Conservation (phyloP, 2,888 invertebrate genomes). For the Brenthis daphne region DNA sequence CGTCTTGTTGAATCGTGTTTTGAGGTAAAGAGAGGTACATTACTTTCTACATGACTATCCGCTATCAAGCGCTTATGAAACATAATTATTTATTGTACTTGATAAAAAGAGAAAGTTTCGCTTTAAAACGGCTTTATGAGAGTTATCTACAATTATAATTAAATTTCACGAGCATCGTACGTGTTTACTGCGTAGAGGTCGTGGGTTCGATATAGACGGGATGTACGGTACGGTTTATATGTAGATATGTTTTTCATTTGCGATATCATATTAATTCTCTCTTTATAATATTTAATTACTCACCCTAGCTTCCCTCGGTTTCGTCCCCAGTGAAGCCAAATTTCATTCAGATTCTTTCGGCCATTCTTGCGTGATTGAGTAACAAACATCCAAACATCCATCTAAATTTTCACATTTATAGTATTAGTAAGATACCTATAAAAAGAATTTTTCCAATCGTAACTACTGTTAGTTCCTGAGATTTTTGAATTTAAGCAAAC, state of each 20-base stretch:
- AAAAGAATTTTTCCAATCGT: too few relatives aligned
- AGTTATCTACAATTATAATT: constrained; percentile 17
- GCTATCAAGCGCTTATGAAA: constrained; percentile 24
- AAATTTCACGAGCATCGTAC: constrained; percentile 9
- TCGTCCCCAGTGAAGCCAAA: too few relatives aligned
- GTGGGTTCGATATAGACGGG: constrained; percentile 3
- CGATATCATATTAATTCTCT: too few relatives aligned
- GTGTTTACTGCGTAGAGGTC: constrained; percentile 9
- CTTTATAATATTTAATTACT: too few relatives aligned
- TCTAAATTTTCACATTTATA: too few relatives aligned
- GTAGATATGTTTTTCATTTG: background rate
- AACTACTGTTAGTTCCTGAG: too few relatives aligned
- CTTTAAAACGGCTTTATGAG: constrained; percentile 9
- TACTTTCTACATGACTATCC: constrained; percentile 48
- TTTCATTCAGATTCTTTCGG: too few relatives aligned
- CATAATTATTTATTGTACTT: constrained; percentile 26
- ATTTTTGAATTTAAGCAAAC: too few relatives aligned
- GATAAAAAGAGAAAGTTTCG: constrained; percentile 10
- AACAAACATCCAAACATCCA: too few relatives aligned
- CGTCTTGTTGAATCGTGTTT: constrained; percentile 45
- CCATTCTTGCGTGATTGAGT: too few relatives aligned
- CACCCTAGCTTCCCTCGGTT: too few relatives aligned
- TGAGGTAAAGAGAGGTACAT: constrained; percentile 49
- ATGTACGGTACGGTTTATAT: background rate
- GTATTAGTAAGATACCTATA: too few relatives aligned